Evolutionary conservation across 2,113 vertebrate genomes (phyloP).

Genomic region (Rhagologus leucostigma): DNA sequence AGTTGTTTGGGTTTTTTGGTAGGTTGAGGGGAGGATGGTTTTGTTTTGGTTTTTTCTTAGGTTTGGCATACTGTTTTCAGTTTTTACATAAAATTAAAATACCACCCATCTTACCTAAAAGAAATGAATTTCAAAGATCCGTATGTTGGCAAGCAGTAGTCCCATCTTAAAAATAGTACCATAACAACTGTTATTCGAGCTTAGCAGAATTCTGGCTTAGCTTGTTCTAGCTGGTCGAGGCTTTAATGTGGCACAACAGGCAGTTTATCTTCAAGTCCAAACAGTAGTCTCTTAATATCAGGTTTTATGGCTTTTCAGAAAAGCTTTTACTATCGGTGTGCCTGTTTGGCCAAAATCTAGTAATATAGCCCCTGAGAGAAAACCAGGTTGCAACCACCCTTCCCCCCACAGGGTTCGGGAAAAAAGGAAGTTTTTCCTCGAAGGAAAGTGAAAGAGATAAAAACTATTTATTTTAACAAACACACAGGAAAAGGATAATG

Average conservation of each 20-base stretch:
- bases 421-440: too few relatives aligned
- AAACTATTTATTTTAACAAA: too few relatives aligned
- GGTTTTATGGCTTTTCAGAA: background rate
- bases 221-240: background rate
- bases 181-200: background rate
- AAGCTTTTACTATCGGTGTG: accelerated
- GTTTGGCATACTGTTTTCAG: background rate
- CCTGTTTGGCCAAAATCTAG: too few relatives aligned
- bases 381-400: too few relatives aligned
- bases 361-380: too few relatives aligned
- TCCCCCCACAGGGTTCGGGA: too few relatives aligned
- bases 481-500: too few relatives aligned
- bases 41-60: background rate
- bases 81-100: background rate
- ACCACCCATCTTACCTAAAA: background rate
- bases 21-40: accelerated
- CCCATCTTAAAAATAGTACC: background rate
- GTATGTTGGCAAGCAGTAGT: background rate
- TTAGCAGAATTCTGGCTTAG: background rate
- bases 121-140: background rate
- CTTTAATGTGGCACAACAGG: background rate
- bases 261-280: background rate
- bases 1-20: background rate
- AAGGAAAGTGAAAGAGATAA: too few relatives aligned
- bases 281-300: background rate